phyloP scores from a whole-genome alignment of 23 tunicate genomes.

The Clavelina lepadiformis region DNA sequence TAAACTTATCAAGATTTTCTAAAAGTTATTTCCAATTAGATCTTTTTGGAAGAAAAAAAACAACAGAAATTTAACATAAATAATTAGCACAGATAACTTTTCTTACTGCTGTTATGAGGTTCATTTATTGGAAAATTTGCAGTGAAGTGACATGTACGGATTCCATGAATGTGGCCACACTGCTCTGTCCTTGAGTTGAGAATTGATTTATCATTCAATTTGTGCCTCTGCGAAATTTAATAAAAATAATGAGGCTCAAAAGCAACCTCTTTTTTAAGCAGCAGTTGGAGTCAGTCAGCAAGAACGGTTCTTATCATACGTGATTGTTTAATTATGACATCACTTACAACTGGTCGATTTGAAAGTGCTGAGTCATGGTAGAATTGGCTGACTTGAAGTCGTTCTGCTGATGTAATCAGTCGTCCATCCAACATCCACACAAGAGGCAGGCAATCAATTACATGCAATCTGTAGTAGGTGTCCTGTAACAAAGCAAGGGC shows the following conservation, averaged over 20 bases:
- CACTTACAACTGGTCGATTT: slow-evolving; percentile 65
- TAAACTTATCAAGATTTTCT: neutral
- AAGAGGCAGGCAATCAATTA: slow-evolving; percentile 85
- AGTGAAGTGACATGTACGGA: slow-evolving; percentile 38
- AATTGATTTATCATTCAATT: slow-evolving; percentile 33
- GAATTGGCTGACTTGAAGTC: slow-evolving; percentile 78
- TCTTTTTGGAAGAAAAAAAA: neutral
- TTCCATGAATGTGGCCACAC: slow-evolving; percentile 33
- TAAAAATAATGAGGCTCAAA: neutral
- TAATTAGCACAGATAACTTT: neutral
- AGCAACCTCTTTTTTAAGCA: neutral
- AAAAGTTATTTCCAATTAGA: neutral
- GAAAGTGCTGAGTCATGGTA: slow-evolving; percentile 88
- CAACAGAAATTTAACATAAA: neutral
- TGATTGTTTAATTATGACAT: neutral
- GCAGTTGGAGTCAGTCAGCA: neutral
- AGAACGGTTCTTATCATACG: neutral
- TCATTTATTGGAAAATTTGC: slow-evolving; percentile 54
- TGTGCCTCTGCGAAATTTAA: slow-evolving; percentile 72
- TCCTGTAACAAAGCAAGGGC: slow-evolving; percentile 50
- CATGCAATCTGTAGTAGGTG: slow-evolving; percentile 76
- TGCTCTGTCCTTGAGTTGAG: neutral
- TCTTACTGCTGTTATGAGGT: slow-evolving; percentile 52
- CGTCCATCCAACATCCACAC: slow-evolving; percentile 94
- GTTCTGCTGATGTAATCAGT: slow-evolving; percentile 65